A percentile compares a stretch with the other conserved stretches of the same genome.
These are phyloP conservation scores for Rhyacophila brunnea DNA, from an alignment of 1,140 invertebrate genomes.

Conservation along the genomic window DNA sequence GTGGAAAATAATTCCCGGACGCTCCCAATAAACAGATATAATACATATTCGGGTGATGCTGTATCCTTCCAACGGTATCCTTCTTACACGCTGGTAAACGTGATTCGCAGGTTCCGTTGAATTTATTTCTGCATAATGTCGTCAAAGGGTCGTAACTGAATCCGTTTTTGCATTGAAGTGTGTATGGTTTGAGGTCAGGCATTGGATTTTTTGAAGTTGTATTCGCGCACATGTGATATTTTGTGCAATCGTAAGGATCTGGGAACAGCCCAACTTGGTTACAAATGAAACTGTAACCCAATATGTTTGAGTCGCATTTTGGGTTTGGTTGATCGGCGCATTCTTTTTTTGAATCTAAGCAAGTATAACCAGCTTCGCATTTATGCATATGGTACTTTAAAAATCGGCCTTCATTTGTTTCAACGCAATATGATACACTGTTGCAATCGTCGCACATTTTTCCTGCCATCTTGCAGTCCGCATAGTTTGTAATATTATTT, in stretches of 20 bases:
- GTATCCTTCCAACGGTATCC: background rate
- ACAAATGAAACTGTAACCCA: conserved; percentile 14
- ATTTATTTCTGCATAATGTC: background rate
- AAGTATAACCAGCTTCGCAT: conserved; percentile 8
- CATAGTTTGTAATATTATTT: too few species aligned
- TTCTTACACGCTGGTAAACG: background rate
- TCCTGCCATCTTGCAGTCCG: conserved; percentile 13
- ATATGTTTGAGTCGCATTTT: conserved; percentile 1
- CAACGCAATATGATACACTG: conserved; percentile 4
- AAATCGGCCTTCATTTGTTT: background rate
- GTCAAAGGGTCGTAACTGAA: conserved; percentile 14
- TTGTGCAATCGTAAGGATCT: conserved; percentile 45
- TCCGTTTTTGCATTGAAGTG: conserved; percentile 6
- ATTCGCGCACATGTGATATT: conserved; percentile 46
- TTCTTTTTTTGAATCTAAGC: background rate
- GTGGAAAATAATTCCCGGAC: background rate
- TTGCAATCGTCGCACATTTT: conserved; percentile 17
- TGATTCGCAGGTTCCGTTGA: background rate
- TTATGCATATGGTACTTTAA: background rate
- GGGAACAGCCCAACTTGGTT: conserved; percentile 40
- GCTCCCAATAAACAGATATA: conserved; percentile 14
- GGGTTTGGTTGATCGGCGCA: conserved; percentile 14
- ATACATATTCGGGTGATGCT: conserved; percentile 10
- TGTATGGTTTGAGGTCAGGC: background rate
- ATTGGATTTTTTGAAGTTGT: background rate